These are phyloP conservation scores for Cotesia vestalis DNA, from an alignment of 1,140 invertebrate species.

Conservation along the genomic window DNA sequence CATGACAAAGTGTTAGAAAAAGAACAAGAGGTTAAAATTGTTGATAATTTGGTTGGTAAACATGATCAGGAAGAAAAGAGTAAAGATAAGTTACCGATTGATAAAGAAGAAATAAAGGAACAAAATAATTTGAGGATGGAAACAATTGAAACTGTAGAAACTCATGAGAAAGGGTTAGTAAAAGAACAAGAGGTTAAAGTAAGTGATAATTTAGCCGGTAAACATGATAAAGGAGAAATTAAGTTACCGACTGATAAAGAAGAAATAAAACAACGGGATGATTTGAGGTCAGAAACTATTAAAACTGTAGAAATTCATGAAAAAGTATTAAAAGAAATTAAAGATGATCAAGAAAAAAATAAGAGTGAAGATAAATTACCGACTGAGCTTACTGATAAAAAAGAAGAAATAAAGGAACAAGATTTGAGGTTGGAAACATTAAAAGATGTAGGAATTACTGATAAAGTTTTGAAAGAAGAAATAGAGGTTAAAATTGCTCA, in stretches of 20 bases:
- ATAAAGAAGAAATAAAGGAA: slow-evolving; percentile 34
- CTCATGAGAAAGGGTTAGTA: slow-evolving; percentile 27
- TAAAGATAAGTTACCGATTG: background rate
- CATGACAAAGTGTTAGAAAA: slow-evolving; percentile 31
- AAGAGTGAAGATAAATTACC: too few species aligned
- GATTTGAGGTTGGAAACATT: slow-evolving; percentile 12
- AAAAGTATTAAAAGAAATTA: slow-evolving; percentile 9
- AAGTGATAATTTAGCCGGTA: background rate
- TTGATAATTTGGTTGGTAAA: background rate
- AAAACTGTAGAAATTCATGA: background rate
- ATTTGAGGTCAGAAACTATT: too few species aligned
- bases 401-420: too few species aligned
- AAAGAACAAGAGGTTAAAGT: slow-evolving; percentile 8
- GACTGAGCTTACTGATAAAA: too few species aligned
- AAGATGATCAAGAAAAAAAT: background rate
- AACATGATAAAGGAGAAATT: too few species aligned
- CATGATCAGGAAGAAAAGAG: background rate
- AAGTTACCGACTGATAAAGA: too few species aligned
- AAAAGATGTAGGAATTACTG: slow-evolving; percentile 30
- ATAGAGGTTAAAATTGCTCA: background rate
- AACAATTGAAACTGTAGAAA: slow-evolving; percentile 22
- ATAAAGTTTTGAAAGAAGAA: slow-evolving; percentile 35
- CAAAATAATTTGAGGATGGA: slow-evolving; percentile 3
- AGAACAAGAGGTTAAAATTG: background rate
- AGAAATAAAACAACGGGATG: too few species aligned